Conservation (phyloP, 1,140 invertebrate genomes). For the Charaxes varanes region DNA sequence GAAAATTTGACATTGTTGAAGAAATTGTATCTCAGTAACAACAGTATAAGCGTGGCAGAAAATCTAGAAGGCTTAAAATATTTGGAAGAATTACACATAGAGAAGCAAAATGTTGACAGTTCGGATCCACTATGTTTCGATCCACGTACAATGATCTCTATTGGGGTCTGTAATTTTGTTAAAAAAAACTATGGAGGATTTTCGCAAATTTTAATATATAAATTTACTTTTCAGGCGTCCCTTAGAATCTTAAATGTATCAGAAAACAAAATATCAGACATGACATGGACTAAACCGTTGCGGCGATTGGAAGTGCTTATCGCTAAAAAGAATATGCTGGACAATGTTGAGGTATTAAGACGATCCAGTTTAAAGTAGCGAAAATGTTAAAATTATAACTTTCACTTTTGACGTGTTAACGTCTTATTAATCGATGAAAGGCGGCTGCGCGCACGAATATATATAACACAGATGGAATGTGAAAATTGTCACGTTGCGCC, state of each 20-base stretch:
- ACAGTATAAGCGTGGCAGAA: conserved; percentile 80
- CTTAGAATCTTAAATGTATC: conserved; percentile 58
- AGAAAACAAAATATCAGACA: conserved; percentile 56
- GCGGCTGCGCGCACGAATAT: too few relatives aligned
- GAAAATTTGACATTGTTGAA: conserved; percentile 74
- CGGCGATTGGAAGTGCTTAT: conserved; percentile 52
- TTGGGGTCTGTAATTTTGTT: conserved; percentile 80
- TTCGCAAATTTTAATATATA: conserved; percentile 7
- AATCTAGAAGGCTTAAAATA: conserved; percentile 76
- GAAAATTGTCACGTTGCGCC: too few relatives aligned
- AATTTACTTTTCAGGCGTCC: conserved; percentile 43
- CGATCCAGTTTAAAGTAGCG: too few relatives aligned
- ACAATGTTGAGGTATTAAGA: conserved; percentile 48
- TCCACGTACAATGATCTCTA: conserved; percentile 73
- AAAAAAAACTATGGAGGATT: too few relatives aligned
- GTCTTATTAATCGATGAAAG: too few relatives aligned
- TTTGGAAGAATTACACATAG: conserved; percentile 80
- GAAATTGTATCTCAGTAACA: conserved; percentile 80
- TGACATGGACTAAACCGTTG: conserved; percentile 55
- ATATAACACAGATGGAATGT: too few relatives aligned
- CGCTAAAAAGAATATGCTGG: conserved; percentile 50
- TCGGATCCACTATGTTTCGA: conserved; percentile 80
- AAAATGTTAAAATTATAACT: too few relatives aligned
- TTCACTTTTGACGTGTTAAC: too few relatives aligned
- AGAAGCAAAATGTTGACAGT: conserved; percentile 76